phyloP scores from a whole-genome alignment of 2,888 invertebrate species.

The Pseudococcus jackbeardsleyi region DNA sequence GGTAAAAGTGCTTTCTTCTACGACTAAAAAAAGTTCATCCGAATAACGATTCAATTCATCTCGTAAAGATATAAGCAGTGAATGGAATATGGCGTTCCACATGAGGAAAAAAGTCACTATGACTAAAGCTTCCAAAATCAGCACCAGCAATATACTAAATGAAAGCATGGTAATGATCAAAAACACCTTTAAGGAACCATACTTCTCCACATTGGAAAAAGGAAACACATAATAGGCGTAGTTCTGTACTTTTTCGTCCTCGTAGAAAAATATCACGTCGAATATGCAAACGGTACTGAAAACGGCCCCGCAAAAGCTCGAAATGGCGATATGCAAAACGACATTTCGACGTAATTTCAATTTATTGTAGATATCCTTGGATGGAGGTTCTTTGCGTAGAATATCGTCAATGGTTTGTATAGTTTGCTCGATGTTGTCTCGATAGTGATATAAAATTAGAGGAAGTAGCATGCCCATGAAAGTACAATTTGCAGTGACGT shows the following conservation, averaged over 20 bases:
- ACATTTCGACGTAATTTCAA: not conserved
- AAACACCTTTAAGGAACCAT: not conserved
- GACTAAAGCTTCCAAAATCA: not conserved
- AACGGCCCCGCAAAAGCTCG: not conserved
- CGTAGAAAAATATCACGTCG: not conserved
- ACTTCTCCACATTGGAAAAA: not conserved
- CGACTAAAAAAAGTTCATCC: too few relatives aligned
- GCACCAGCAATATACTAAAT: not conserved
- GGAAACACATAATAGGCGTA: conserved; percentile 1
- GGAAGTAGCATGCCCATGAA: not conserved
- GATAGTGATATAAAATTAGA: not conserved
- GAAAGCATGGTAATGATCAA: not conserved
- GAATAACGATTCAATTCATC: too few relatives aligned
- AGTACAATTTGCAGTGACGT: not conserved
- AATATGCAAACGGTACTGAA: not conserved
- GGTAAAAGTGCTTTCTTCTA: too few relatives aligned
- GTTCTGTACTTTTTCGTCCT: not conserved
- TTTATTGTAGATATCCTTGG: not conserved
- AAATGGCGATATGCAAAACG: not conserved
- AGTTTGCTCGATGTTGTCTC: not conserved
- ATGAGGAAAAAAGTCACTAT: not conserved
- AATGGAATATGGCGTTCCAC: not conserved
- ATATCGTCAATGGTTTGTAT: not conserved
- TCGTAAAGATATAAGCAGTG: too few relatives aligned
- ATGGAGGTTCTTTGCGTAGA: not conserved